Evolutionary conservation across 2,888 invertebrate genomes (phyloP).

Genomic region (Tubulanus polymorphus): DNA sequence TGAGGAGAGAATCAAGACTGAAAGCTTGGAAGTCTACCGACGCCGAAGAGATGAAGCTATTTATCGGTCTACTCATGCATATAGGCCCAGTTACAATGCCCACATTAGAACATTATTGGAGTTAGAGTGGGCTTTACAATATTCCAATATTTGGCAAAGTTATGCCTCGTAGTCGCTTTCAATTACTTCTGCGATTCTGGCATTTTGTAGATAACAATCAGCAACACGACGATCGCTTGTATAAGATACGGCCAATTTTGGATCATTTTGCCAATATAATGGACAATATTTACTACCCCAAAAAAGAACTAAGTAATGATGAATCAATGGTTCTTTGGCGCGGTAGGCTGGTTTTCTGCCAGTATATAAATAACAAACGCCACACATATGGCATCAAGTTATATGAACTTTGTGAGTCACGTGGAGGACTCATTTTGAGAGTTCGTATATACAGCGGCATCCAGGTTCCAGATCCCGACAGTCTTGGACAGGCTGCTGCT

Average conservation of each 20-base stretch:
- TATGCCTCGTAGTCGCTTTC: constrained; percentile 6
- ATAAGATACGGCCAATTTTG: constrained; percentile 6
- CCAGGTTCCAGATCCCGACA: background rate
- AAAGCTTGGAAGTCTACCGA: too few species aligned
- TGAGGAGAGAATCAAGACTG: too few species aligned
- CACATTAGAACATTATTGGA: too few species aligned
- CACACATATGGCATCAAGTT: constrained; percentile 10
- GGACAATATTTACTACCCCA: constrained; percentile 9
- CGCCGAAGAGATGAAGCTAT: too few species aligned
- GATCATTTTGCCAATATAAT: constrained; percentile 9
- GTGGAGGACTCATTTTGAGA: constrained; percentile 10
- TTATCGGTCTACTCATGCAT: too few species aligned
- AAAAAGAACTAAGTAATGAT: constrained; percentile 10
- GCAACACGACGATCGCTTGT: constrained; percentile 6
- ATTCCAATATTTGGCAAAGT: background rate
- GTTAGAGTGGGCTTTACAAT: too few species aligned
- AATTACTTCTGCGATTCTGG: constrained; percentile 6
- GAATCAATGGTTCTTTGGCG: constrained; percentile 17
- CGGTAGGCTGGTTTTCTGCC: constrained; percentile 9
- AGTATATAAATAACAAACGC: constrained; percentile 6
- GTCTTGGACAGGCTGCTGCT: constrained; percentile 8
- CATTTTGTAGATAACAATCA: constrained; percentile 2
- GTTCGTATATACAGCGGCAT: constrained; percentile 5
- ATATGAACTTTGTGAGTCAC: constrained; percentile 12
- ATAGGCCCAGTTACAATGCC: too few species aligned